Evolutionary conservation across 2,113 vertebrate species (phyloP).

Genomic region (Pluvianellus socialis): DNA sequence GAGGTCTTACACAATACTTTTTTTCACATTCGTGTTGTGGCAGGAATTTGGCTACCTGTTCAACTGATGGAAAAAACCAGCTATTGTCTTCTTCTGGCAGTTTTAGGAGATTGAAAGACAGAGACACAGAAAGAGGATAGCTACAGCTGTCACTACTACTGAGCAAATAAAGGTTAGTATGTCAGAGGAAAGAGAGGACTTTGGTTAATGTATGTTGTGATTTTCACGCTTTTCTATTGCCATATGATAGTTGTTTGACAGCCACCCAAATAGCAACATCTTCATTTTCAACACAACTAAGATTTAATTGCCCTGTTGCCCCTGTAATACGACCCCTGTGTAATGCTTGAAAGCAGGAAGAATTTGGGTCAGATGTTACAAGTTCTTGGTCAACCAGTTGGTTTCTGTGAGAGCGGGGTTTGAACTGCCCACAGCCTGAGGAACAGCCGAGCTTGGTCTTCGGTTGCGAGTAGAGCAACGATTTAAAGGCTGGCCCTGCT

Average conservation of each 20-base stretch:
- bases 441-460: background rate
- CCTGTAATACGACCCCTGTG: background rate
- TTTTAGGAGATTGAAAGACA: background rate
- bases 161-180: background rate
- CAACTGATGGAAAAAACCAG: background rate
- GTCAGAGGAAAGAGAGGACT: background rate
- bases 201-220: background rate
- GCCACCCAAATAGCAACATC: background rate
- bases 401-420: background rate
- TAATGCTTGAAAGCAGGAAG: background rate
- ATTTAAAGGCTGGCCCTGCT: background rate
- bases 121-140: background rate
- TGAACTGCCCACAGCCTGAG: background rate
- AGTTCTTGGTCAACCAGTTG: background rate
- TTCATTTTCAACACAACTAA: background rate
- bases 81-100: background rate
- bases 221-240: background rate
- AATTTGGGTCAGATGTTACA: background rate
- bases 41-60: background rate
- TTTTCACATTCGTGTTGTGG: background rate
- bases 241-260: background rate
- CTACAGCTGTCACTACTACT: background rate
- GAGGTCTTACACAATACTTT: background rate
- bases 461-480: background rate
- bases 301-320: background rate